Conservation (phyloP, 2,888 invertebrate genomes). For the Cephus runcator region DNA sequence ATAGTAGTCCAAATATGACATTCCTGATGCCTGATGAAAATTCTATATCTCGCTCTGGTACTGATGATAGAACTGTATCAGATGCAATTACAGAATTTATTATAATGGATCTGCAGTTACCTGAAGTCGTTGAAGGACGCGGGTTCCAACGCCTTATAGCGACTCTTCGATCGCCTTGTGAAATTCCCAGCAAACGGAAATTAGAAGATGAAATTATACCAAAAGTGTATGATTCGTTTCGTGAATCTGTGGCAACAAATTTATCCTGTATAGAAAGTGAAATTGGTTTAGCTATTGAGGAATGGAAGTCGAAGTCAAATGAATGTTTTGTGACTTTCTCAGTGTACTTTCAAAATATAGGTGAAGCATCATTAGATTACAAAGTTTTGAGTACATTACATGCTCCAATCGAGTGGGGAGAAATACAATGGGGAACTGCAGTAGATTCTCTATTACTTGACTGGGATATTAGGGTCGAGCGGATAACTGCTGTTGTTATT, state of each 20-base stretch:
- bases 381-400: slow-evolving; percentile 48
- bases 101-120: slow-evolving; percentile 65
- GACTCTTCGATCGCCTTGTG: slow-evolving; percentile 50
- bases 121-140: slow-evolving; percentile 65
- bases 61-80: slow-evolving; percentile 61
- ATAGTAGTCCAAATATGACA: slow-evolving; percentile 50
- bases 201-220: slow-evolving; percentile 54
- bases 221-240: slow-evolving; percentile 48
- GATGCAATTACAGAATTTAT: slow-evolving; percentile 67
- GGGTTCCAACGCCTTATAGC: slow-evolving; percentile 55
- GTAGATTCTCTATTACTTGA: slow-evolving; percentile 47
- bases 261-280: slow-evolving; percentile 31
- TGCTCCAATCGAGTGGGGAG: slow-evolving; percentile 40
- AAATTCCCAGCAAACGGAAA: slow-evolving; percentile 51
- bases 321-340: slow-evolving; percentile 48
- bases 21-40: slow-evolving; percentile 58
- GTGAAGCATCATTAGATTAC: slow-evolving; percentile 42
- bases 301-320: slow-evolving; percentile 42
- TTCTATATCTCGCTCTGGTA: slow-evolving; percentile 38
- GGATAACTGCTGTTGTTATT: slow-evolving; percentile 47
- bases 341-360: slow-evolving; percentile 44
- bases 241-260: slow-evolving; percentile 35
- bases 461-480: slow-evolving; percentile 47
- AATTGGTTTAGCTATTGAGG: slow-evolving; percentile 48
- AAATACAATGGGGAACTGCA: slow-evolving; percentile 40